Evolutionary conservation across 2,113 vertebrate genomes (phyloP), one percentile per base, ranked within the genome.

Genomic region (Mobula birostris): DNA sequence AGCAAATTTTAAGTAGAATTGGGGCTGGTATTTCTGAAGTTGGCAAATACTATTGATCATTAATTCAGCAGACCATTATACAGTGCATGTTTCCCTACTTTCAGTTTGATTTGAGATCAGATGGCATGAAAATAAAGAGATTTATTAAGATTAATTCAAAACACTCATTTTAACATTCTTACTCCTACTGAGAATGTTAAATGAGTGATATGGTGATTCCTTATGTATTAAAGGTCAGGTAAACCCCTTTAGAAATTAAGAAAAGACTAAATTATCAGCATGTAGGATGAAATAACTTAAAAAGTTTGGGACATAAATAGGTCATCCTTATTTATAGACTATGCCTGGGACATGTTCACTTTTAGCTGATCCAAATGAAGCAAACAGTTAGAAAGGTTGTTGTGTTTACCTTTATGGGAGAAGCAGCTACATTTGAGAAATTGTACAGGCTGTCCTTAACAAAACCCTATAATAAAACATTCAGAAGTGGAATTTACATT

Each of bases 381-480:
- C n/a, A 24, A 29, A 7, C 6, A 24, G 5, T 66, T 21, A 17
- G 40, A 21, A 4, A 32, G 27, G 2, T 36, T 40, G 14, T 17
- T 68, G 0, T 63, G n/a, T 90, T 95, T 94, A 97, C 97, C 96
- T 97, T 97, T 56, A 97, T 94, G 15, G 97, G 97, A 29, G 96
- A 14, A 5, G 96, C 94, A 0, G 95, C 96, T 85, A 96, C 91
- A 95, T 97, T 97, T 0, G 97, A 94, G 94, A 95, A 94, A 48
- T 94, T 95, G 3, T 96, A 96, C 95, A 97, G 7, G n/a, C 96
- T 95, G 77, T 93, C 77, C 0, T 97, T 94, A 70, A 97, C 95
- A 94, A 97, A 97, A 12, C 94, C 94, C 97, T 97, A 68, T 48
- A 94, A 94, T 48, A 32, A 56, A 61, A 32, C 63, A 40, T 88